Conservation (phyloP, 2,797 vertebrate genomes). For the Martes flavigula region DNA sequence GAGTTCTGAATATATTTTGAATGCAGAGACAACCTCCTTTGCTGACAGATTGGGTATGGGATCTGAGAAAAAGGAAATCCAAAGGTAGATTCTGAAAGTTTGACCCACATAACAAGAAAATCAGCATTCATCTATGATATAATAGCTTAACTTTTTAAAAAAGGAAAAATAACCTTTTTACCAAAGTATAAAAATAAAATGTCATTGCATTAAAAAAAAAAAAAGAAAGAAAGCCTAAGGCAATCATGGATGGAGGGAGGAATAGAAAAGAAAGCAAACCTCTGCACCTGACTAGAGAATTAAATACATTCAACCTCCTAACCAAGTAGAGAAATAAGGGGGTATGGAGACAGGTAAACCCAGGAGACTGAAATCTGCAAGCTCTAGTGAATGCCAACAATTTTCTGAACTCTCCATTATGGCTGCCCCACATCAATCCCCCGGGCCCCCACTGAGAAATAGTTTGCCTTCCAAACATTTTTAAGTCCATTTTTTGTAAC, state of each 20-base stretch:
- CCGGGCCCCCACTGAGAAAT: neutral
- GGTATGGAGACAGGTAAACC: neutral
- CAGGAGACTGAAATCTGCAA: neutral
- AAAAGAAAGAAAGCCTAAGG: neutral
- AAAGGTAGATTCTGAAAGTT: neutral
- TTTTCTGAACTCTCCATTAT: neutral
- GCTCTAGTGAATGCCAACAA: neutral
- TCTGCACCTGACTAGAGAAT: neutral
- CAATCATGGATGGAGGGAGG: neutral
- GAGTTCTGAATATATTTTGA: neutral
- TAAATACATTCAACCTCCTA: neutral
- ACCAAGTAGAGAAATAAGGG: neutral
- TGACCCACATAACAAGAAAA: neutral
- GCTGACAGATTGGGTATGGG: neutral
- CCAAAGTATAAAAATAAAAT: neutral
- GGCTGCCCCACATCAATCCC: neutral
- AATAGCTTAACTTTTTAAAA: neutral
- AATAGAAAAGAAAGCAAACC: neutral
- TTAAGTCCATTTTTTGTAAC: neutral
- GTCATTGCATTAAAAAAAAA: neutral
- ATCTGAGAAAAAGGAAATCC: neutral
- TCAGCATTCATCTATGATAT: neutral
- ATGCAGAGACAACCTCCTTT: neutral
- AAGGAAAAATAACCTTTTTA: neutral
- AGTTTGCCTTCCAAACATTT: neutral